Conservation (phyloP, 2,113 vertebrate genomes). For the Anthoscopus minutus region DNA sequence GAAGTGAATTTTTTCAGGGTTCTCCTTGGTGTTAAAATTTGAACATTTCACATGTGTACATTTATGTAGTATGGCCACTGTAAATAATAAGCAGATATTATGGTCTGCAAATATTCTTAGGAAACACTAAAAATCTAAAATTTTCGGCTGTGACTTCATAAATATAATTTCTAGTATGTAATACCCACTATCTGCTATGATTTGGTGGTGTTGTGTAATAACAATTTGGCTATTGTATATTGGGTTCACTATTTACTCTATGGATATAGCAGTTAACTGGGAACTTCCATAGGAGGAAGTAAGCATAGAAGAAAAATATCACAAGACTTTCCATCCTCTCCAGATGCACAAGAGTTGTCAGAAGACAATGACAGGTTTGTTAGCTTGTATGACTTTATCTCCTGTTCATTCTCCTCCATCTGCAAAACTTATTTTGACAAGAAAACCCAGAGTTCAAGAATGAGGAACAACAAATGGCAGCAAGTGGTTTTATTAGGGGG, state of each 20-base stretch:
- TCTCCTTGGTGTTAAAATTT: neutral
- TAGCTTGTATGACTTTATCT: neutral
- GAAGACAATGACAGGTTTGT: slow-evolving; percentile 13
- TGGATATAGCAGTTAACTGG: neutral
- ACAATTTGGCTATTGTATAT: neutral
- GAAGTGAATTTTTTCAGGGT: neutral
- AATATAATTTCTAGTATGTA: neutral
- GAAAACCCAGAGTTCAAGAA: neutral
- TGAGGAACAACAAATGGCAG: neutral
- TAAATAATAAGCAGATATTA: neutral
- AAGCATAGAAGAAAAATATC: slow-evolving; percentile 1
- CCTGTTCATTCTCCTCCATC: neutral
- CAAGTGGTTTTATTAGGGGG: neutral
- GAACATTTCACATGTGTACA: neutral
- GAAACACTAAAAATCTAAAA: neutral
- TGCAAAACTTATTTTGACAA: slow-evolving; percentile 5
- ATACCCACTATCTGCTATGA: neutral
- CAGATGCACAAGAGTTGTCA: neutral
- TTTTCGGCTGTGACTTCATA: neutral
- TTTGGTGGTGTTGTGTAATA: neutral
- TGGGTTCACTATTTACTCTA: neutral
- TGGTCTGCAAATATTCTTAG: neutral
- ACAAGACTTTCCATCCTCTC: neutral
- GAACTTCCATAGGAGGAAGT: neutral
- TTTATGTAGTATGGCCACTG: neutral